These are phyloP conservation scores for Catostomus latipinnis DNA, from an alignment of 2,797 vertebrate species.

Conservation along the genomic window DNA sequence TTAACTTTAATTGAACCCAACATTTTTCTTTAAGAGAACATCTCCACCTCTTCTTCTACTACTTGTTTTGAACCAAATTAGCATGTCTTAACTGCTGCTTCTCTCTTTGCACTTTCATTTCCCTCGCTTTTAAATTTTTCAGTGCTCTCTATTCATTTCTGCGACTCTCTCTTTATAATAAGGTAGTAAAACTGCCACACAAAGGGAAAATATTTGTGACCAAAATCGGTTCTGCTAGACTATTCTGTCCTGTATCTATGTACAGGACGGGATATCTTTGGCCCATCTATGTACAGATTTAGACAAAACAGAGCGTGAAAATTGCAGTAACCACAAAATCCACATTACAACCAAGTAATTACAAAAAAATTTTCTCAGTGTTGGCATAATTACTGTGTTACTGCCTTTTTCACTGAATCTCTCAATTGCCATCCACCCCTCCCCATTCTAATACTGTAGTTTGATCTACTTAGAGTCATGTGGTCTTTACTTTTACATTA, in stretches of 20 bases:
- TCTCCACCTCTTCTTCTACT: slow-evolving; percentile 20
- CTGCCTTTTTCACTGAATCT: slow-evolving; percentile 8
- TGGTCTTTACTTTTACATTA: slow-evolving; percentile 16
- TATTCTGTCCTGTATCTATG: too few species aligned
- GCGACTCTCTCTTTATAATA: slow-evolving; percentile 8
- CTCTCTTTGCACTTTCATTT: slow-evolving; percentile 32
- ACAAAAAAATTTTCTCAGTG: too few species aligned
- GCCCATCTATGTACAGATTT: too few species aligned
- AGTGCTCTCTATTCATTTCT: neutral
- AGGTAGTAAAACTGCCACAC: neutral
- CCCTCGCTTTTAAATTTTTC: neutral
- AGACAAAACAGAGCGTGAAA: too few species aligned
- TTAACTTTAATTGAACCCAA: too few species aligned
- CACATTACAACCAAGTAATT: too few species aligned
- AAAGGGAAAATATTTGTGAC: too few species aligned
- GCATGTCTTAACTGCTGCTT: neutral
- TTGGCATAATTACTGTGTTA: too few species aligned
- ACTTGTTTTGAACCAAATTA: slow-evolving; percentile 8
- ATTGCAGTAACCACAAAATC: too few species aligned
- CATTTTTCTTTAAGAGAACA: too few species aligned
- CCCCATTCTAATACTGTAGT: neutral
- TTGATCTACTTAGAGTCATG: slow-evolving; percentile 27
- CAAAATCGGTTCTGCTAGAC: too few species aligned
- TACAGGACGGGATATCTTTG: too few species aligned
- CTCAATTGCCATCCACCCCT: slow-evolving; percentile 15